Conservation (phyloP, 2,797 vertebrate species). For the Falco rusticolus region DNA sequence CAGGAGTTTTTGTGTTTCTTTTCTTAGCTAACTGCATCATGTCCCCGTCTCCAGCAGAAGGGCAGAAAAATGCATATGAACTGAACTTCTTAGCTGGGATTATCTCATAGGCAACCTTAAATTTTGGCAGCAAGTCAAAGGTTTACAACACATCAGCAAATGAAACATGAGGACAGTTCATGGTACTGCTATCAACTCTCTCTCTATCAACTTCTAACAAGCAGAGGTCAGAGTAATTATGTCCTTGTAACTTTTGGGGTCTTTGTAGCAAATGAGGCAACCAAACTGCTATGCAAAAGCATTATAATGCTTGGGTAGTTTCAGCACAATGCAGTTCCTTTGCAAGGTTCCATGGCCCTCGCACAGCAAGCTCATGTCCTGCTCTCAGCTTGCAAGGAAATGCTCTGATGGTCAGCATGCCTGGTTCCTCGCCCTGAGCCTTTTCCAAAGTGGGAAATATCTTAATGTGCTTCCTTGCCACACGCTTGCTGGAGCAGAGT, state of each 20-base stretch:
- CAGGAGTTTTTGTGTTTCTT: constrained; percentile 18
- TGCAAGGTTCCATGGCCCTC: not conserved
- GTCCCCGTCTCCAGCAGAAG: not conserved
- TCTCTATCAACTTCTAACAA: not conserved
- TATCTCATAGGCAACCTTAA: constrained; percentile 9
- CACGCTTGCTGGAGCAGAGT: not conserved
- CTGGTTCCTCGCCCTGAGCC: not conserved
- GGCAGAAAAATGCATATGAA: constrained; percentile 15
- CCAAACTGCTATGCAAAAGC: not conserved
- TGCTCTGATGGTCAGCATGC: not conserved
- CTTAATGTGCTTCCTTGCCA: not conserved
- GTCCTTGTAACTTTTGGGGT: constrained; percentile 2
- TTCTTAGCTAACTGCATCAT: constrained; percentile 42
- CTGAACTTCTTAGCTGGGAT: constrained; percentile 1
- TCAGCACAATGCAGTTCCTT: not conserved
- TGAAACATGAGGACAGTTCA: constrained; percentile 9
- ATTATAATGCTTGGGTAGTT: not conserved
- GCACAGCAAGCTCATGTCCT: not conserved
- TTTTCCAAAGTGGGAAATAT: not conserved
- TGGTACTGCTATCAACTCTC: not conserved
- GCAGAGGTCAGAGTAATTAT: not conserved
- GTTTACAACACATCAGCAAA: constrained; percentile 13
- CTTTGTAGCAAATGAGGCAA: not conserved
- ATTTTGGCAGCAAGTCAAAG: constrained; percentile 22
- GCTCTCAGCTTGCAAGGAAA: not conserved